Conservation (phyloP, 1,140 invertebrate genomes). For the Neodiprion virginianus region DNA sequence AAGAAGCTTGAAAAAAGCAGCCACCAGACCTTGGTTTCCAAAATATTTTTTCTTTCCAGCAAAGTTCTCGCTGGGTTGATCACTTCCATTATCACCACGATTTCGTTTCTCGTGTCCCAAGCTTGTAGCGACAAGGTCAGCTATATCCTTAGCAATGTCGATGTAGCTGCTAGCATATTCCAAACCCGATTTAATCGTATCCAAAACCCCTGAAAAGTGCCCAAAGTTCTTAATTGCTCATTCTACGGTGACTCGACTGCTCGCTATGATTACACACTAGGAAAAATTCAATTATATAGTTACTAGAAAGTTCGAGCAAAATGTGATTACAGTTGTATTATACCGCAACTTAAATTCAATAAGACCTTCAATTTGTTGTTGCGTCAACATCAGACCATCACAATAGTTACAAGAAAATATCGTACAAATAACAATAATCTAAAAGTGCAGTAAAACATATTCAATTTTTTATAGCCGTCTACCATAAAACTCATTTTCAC, state of each 20-base stretch:
- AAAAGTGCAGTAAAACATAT: too few species aligned
- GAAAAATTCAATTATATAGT: too few species aligned
- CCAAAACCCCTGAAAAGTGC: conserved; percentile 60
- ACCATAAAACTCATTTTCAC: too few species aligned
- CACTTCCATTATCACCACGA: conserved; percentile 26
- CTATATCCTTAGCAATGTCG: conserved; percentile 52
- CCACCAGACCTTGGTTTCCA: conserved; percentile 59
- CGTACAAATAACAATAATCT: too few species aligned
- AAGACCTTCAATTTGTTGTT: too few species aligned
- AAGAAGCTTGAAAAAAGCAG: conserved; percentile 72
- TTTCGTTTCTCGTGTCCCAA: conserved; percentile 35
- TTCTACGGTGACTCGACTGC: background rate
- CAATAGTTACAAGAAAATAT: too few species aligned
- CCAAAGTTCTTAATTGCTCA: background rate
- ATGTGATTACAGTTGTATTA: too few species aligned
- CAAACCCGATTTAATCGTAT: conserved; percentile 68
- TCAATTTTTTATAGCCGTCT: too few species aligned
- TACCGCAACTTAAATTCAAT: too few species aligned
- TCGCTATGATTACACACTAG: background rate
- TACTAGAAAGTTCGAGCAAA: too few species aligned
- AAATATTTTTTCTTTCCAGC: conserved; percentile 27
- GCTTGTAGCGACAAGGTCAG: conserved; percentile 52
- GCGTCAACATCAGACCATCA: too few species aligned
- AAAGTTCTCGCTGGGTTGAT: conserved; percentile 14
- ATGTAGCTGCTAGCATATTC: conserved; percentile 67